Percentiles rank a stretch among this genome's conserved stretches.
Evolutionary conservation across 2,797 vertebrate genomes (phyloP).

Genomic region (Synaphobranchus kaupii): DNA sequence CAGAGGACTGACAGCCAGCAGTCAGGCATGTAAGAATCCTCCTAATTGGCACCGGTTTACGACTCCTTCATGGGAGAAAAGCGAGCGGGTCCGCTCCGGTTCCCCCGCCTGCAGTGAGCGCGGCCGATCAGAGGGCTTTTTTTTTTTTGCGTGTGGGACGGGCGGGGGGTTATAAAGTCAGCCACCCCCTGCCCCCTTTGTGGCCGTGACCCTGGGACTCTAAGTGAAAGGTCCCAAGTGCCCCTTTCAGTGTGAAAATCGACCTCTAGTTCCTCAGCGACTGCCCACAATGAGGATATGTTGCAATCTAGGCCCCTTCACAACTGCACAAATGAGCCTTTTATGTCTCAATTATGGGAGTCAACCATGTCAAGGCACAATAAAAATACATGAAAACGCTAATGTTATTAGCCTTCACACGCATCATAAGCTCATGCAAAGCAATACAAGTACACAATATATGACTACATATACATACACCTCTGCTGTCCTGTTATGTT

Average conservation of each 20-base stretch:
- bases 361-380: neutral
- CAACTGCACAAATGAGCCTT: constrained; percentile 28
- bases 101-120: neutral
- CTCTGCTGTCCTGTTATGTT: neutral
- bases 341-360: constrained; percentile 19
- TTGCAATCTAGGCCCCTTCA: constrained; percentile 4
- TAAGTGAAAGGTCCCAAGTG: constrained; percentile 13
- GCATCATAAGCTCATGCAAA: neutral
- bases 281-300: constrained; percentile 18
- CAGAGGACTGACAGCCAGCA: constrained; percentile 26
- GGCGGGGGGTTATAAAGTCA: constrained; percentile 12
- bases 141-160: constrained; percentile 12
- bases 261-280: constrained; percentile 2
- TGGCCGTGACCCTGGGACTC: neutral
- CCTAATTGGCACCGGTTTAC: constrained; percentile 28
- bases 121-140: constrained; percentile 1
- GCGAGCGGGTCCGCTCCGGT: neutral
- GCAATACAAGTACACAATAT: neutral
- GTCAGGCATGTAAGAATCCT: constrained; percentile 33
- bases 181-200: neutral
- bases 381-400: neutral
- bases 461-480: neutral
- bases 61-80: constrained; percentile 18
- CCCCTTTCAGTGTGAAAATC: constrained; percentile 25
- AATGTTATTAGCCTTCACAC: neutral